Percentiles rank a stretch among this genome's conserved stretches.
Conservation (phyloP, 2,113 vertebrate species). For the Lampris megalopsis region DNA sequence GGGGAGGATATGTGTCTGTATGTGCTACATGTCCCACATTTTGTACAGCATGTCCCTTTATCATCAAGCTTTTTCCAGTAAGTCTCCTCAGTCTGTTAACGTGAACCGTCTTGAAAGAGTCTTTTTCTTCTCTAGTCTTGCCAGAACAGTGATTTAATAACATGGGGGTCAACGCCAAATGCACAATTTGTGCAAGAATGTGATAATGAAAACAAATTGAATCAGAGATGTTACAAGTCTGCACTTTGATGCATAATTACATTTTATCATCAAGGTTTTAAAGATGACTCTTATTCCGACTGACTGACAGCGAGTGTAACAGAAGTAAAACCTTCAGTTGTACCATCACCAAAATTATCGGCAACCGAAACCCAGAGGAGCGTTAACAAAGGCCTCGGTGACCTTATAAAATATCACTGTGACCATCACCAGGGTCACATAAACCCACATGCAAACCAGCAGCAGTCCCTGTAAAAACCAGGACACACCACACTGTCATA, state of each 20-base stretch:
- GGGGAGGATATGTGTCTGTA: slow-evolving; percentile 14
- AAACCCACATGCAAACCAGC: background rate
- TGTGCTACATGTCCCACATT: slow-evolving; percentile 38
- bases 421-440: background rate
- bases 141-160: slow-evolving; percentile 42
- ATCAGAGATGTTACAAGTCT: background rate
- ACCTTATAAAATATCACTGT: no score
- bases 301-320: no score
- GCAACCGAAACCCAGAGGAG: no score
- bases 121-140: slow-evolving; percentile 41
- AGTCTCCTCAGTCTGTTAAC: slow-evolving; percentile 10
- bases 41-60: slow-evolving; percentile 53
- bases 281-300: no score
- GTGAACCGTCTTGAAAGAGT: slow-evolving; percentile 28
- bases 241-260: background rate
- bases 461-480: slow-evolving; percentile 6
- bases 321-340: no score
- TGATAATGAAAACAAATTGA: slow-evolving; percentile 29
- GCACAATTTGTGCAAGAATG: slow-evolving; percentile 18
- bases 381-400: no score
- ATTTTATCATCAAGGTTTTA: no score
- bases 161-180: background rate
- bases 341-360: no score
- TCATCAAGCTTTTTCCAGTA: slow-evolving; percentile 9
- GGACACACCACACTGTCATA: slow-evolving; percentile 13